phyloP scores from a whole-genome alignment of 2,888 invertebrate species.

The Acronicta alni region DNA sequence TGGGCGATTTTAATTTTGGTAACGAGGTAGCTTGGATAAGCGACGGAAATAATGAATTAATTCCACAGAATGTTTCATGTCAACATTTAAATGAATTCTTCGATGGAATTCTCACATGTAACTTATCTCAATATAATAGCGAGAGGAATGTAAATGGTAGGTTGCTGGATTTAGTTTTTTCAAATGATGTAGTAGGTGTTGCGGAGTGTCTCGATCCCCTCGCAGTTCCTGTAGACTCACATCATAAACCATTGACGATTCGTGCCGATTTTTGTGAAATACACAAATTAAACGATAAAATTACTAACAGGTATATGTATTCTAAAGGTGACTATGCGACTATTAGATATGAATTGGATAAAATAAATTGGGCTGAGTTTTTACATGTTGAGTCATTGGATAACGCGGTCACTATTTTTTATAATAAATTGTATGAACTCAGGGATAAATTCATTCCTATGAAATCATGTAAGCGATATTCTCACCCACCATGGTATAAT shows the following conservation, averaged over 20 bases:
- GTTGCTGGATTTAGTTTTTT: constrained; percentile 15
- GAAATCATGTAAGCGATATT: constrained; percentile 1
- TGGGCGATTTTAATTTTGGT: constrained; percentile 16
- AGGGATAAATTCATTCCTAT: constrained; percentile 8
- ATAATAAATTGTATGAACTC: constrained; percentile 14
- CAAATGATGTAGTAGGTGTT: neutral
- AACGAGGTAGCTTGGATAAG: constrained; percentile 5
- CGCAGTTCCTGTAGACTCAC: neutral
- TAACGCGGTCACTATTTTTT: constrained; percentile 3
- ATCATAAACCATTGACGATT: neutral
- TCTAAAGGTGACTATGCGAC: constrained; percentile 3
- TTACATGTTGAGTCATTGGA: constrained; percentile 1
- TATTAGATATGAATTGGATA: constrained; percentile 4
- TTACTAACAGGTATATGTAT: neutral
- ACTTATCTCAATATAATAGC: neutral
- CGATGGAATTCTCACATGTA: constrained; percentile 1
- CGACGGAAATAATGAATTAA: neutral
- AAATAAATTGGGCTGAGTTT: constrained; percentile 7
- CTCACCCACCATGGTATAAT: constrained; percentile 31
- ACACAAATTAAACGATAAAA: constrained; percentile 1
- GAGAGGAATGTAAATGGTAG: too few relatives aligned
- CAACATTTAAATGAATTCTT: constrained; percentile 4
- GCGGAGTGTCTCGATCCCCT: neutral
- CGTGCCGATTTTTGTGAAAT: neutral
- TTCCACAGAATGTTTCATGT: neutral